Conservation (phyloP, 2,797 vertebrate species). For the Natrix natrix region DNA sequence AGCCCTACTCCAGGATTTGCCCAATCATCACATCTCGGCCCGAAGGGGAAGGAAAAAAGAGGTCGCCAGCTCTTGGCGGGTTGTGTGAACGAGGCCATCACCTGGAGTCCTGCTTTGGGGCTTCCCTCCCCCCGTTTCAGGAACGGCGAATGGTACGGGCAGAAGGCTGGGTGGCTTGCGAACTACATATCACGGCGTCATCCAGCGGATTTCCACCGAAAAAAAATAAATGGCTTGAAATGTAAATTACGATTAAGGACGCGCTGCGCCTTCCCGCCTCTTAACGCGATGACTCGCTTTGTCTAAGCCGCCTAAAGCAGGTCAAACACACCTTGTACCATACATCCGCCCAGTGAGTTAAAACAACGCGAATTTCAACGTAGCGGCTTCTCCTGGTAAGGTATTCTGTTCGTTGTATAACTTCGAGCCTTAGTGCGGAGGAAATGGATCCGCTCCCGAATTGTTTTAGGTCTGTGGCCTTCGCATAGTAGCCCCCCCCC, state of each 20-base stretch:
- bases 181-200: neutral
- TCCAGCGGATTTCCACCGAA: neutral
- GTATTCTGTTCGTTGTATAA: neutral
- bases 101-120: neutral
- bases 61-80: neutral
- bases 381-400: neutral
- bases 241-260: neutral
- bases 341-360: neutral
- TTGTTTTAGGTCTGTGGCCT: neutral
- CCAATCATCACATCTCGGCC: neutral
- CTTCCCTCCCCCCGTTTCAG: rapidly evolving
- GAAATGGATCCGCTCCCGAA: neutral
- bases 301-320: neutral
- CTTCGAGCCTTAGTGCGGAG: neutral
- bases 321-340: neutral
- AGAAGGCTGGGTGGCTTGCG: neutral
- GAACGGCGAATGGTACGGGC: neutral
- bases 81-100: neutral
- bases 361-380: neutral
- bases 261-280: neutral
- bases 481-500: neutral
- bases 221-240: neutral
- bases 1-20: neutral
- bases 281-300: neutral
- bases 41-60: neutral